phyloP scores from a whole-genome alignment of 2,888 invertebrate species.

The Ashinkailepas kermadecensis region DNA sequence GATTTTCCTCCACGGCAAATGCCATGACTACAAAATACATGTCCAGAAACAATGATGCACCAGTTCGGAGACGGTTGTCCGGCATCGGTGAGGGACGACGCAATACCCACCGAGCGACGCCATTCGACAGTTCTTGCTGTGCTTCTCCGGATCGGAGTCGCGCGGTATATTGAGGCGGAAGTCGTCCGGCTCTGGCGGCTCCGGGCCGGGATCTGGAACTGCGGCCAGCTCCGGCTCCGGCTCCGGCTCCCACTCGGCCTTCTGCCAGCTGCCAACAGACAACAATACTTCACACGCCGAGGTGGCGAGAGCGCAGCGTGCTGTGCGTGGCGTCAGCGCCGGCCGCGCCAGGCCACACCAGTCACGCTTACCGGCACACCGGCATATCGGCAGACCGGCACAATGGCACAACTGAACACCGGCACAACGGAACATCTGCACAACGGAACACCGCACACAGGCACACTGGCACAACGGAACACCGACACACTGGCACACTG shows the following conservation, averaged over 20 bases:
- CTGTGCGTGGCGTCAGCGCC: not conserved
- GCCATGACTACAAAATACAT: too few species aligned
- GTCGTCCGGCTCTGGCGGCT: not conserved
- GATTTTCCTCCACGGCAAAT: too few species aligned
- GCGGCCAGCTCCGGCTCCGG: not conserved
- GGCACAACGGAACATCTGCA: too few species aligned
- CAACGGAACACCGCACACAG: too few species aligned
- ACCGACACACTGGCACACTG: too few species aligned
- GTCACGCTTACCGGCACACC: too few species aligned
- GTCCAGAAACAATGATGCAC: too few species aligned
- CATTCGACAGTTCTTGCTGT: conserved; percentile 11
- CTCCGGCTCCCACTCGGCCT: not conserved
- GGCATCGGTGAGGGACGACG: too few species aligned
- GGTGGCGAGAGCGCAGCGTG: not conserved
- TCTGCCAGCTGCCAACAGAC: not conserved
- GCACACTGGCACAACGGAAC: too few species aligned
- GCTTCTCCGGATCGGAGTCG: not conserved
- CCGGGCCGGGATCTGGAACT: conserved; percentile 1
- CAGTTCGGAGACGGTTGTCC: too few species aligned
- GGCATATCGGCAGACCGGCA: too few species aligned
- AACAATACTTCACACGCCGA: not conserved
- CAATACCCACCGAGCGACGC: conserved; percentile 2
- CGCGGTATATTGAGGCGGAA: conserved; percentile 11
- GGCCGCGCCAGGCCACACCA: not conserved
- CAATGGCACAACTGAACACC: too few species aligned